phyloP scores from a whole-genome alignment of 2,888 invertebrate genomes.

The Pristionchus maxplancki region DNA sequence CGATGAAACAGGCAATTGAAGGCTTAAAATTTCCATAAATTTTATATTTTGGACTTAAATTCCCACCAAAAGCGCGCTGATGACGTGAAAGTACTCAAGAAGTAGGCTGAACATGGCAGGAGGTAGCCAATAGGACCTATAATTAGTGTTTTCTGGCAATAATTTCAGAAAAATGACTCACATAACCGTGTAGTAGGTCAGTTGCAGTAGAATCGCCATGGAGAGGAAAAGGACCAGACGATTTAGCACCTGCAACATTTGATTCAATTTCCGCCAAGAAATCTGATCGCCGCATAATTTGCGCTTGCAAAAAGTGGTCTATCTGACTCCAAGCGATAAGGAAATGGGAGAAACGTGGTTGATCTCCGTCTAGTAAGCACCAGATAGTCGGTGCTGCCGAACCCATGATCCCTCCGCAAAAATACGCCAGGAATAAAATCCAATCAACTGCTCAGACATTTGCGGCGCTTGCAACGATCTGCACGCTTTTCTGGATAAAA shows the following conservation, averaged over 20 bases:
- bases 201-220: neutral
- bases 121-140: slow-evolving; percentile 24
- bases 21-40: neutral
- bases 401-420: neutral
- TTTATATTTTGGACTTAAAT: neutral
- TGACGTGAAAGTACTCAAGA: neutral
- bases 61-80: neutral
- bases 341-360: neutral
- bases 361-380: neutral
- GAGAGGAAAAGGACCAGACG: slow-evolving; percentile 7
- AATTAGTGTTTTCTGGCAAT: neutral
- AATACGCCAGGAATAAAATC: neutral
- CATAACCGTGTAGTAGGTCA: neutral
- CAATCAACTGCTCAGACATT: neutral
- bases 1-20: neutral
- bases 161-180: neutral
- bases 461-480: neutral
- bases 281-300: neutral
- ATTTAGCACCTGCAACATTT: neutral
- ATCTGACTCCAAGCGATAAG: neutral
- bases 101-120: neutral
- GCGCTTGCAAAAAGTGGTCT: neutral
- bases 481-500: too few relatives aligned
- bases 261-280: neutral
- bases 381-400: neutral